Base-by-base conservation (phyloP, 2,797 vertebrate genomes). In the Vireo griseus region DNA sequence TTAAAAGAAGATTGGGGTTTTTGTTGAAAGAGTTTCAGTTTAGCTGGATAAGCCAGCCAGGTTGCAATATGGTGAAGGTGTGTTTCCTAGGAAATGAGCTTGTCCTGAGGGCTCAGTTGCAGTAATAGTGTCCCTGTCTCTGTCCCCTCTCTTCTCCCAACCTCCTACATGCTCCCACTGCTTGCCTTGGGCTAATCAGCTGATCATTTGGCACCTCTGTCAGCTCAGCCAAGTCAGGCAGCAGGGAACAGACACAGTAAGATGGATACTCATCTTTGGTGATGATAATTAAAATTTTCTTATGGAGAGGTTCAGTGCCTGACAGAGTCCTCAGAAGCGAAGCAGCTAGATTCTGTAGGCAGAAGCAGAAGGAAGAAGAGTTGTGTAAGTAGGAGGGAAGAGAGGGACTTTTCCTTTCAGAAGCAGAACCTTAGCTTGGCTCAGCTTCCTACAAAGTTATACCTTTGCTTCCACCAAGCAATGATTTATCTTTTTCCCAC, bases 321-420 rank as follows among this genome's bases (percentile, higher is more conserved):
- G 47, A n/a, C 71, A 79, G 62, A 82, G 54, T 17, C 50, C 15
- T 67, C 52, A 45, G 19, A 63, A 84, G 15, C 31, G 33, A 84
- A 65, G 29, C 50, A 65, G 45, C 26, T 52, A 52, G 21, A 37
- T 45, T 68, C 20, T 26, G 57, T 21, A 69, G 74, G 85, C 18
- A 83, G 71, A 75, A 54, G 47, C 24, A 92, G 84, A 76, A 92
- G 82, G 37, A 81, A 77, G 26, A 90, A 58, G 24, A 57, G 19
- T 13, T 88, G 10, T 0, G 0, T 31, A 68, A 85, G 21, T 2
- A 1, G 33, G 20, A 92, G 44, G 21, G 39, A 78, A 54, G 20
- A 92, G 39, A 2, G 2, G 2, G 9, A 63, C 10, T 7, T 78
- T 81, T 66, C 45, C 33, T 77, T 71, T 45, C 28, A 62, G 40